Evolutionary conservation across 2,888 invertebrate genomes (phyloP).

Genomic region (Alitta virens): DNA sequence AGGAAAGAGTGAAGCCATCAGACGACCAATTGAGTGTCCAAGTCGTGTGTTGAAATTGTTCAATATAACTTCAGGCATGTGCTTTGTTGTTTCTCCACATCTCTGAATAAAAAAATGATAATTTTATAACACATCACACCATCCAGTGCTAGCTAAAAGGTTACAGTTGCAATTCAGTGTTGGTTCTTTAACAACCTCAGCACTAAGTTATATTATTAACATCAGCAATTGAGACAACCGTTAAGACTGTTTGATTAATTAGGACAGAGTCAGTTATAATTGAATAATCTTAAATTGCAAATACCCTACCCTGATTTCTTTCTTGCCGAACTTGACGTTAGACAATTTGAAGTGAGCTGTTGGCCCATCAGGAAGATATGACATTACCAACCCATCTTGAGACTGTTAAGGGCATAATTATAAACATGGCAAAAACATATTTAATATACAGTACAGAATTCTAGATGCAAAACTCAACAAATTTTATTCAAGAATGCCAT

Average conservation of each 20-base stretch:
- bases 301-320: constrained; percentile 33
- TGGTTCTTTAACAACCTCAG: background rate
- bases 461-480: background rate
- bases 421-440: background rate
- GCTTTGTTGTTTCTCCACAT: constrained; percentile 72
- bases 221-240: too few relatives aligned
- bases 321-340: constrained; percentile 72
- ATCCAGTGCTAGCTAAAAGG: too few relatives aligned
- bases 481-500: background rate
- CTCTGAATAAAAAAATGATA: constrained; percentile 35
- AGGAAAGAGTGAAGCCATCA: constrained; percentile 90
- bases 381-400: constrained; percentile 81
- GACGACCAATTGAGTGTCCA: constrained; percentile 84
- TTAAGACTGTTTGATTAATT: too few relatives aligned
- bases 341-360: constrained; percentile 94
- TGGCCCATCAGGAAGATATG: constrained; percentile 94
- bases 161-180: too few relatives aligned
- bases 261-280: too few relatives aligned
- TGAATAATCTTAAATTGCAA: too few relatives aligned
- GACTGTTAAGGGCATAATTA: background rate
- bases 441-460: background rate
- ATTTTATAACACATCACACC: background rate
- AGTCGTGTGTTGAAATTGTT: constrained; percentile 95
- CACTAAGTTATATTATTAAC: too few relatives aligned
- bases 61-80: constrained; percentile 91